Percentiles rank a stretch among this genome's conserved stretches.
Evolutionary conservation across 2,797 vertebrate species (phyloP).

Genomic region (Artibeus jamaicensis): DNA sequence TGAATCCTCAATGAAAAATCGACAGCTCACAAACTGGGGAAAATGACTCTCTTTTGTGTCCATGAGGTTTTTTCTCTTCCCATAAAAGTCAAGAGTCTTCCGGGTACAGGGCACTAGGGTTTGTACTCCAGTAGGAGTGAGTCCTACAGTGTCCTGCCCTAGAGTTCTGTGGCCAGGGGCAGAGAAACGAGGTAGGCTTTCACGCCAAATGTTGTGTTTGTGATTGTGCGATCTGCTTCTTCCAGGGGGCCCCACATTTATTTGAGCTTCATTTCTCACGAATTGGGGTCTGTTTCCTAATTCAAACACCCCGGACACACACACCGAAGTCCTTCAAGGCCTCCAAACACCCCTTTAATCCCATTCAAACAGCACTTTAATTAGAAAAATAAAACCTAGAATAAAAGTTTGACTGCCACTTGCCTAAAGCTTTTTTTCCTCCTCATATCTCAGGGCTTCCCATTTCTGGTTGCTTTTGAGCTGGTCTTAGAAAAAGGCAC

Average conservation of each 20-base stretch:
- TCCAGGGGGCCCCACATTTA: not conserved
- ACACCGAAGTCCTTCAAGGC: not conserved
- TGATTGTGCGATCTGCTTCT: not conserved
- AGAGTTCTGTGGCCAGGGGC: fast-evolving
- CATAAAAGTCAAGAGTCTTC: not conserved
- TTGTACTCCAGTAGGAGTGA: not conserved
- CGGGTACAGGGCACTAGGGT: not conserved
- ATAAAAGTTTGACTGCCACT: not conserved
- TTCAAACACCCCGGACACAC: not conserved
- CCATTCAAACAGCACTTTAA: not conserved
- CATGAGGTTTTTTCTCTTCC: not conserved
- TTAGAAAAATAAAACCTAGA: not conserved
- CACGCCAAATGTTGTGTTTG: not conserved
- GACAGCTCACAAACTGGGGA: not conserved
- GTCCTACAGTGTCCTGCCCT: fast-evolving
- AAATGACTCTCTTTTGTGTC: not conserved
- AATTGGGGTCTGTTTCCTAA: not conserved
- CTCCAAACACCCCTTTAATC: not conserved
- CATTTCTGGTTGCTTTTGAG: not conserved
- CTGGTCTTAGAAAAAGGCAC: not conserved
- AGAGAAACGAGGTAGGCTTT: not conserved
- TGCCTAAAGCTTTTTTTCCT: not conserved
- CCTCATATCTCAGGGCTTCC: not conserved
- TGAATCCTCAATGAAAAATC: not conserved
- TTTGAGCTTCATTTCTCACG: not conserved